Evolutionary conservation across 2,797 vertebrate species (phyloP).

Genomic region (Chelon auratus): DNA sequence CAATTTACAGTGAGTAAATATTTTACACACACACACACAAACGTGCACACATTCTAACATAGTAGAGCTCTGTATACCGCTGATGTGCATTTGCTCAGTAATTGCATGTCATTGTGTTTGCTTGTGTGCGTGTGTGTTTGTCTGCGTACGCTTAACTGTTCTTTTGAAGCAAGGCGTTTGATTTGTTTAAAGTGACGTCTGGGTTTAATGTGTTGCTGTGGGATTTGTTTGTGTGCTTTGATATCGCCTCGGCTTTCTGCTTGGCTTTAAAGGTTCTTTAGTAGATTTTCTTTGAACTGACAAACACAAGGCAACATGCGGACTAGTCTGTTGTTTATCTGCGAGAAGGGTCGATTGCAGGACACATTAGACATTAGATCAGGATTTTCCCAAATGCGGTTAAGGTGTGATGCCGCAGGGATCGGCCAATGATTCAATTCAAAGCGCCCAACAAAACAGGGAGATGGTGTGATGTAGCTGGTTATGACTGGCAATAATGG

Average conservation of each 20-base stretch:
- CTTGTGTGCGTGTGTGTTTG: constrained; percentile 53
- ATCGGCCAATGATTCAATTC: constrained; percentile 45
- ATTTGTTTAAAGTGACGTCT: constrained; percentile 82
- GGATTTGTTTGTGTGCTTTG: constrained; percentile 84
- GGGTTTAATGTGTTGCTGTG: constrained; percentile 80
- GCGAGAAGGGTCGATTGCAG: constrained; percentile 46
- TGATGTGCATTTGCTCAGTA: constrained; percentile 47
- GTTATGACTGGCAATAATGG: not conserved
- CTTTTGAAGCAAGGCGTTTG: constrained; percentile 81
- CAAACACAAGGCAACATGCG: constrained; percentile 55
- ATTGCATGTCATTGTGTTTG: constrained; percentile 64
- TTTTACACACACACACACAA: constrained; percentile 45
- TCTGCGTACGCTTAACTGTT: constrained; percentile 61
- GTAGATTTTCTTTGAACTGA: constrained; percentile 79
- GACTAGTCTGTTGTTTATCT: constrained; percentile 54
- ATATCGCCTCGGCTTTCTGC: constrained; percentile 76
- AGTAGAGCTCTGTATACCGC: constrained; percentile 11
- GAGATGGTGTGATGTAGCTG: not conserved
- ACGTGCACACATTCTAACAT: constrained; percentile 18
- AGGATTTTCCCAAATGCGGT: constrained; percentile 65
- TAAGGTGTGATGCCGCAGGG: constrained; percentile 50
- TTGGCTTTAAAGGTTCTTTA: constrained; percentile 72
- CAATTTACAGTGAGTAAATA: constrained; percentile 70
- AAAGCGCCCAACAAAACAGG: constrained; percentile 18
- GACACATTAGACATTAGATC: constrained; percentile 53